Evolutionary conservation across 2,113 vertebrate species (phyloP), one percentile per base, ranked within the genome.

Genomic region (Mus pahari): DNA sequence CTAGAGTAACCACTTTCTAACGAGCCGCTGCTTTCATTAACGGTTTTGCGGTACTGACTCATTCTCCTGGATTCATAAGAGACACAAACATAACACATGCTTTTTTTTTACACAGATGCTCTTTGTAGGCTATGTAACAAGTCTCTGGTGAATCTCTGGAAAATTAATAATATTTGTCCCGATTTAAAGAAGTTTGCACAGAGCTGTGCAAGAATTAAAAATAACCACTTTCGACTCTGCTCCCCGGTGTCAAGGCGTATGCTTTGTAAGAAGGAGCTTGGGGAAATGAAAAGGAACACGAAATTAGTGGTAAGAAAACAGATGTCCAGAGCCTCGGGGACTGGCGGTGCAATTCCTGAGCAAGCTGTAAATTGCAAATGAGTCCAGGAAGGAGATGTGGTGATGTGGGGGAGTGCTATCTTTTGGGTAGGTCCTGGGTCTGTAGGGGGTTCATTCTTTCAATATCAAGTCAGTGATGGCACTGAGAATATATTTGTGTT

Each of bases 251-350:
- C 78, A 91, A 96, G 96, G 94, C 39, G 6, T 96, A 71, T 84
- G 39, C 92, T 88, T 89, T 87, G 79, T 70, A 94, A 94, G 60
- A 95, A 91, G 71, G 50, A 96, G 42, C 78, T 91, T 45, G 22
- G 92, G 89, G 26, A 92, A 58, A 89, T 75, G 68, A 96, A 96
- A 97, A 92, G 82, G 92, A 94, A 91, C 81, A 90, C 90, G 91
- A 95, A 96, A 92, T 95, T 78, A 95, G 96, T 71, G 84, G 96
- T 84, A 93, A 82, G 83, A 96, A 97, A 97, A 94, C 96, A 98
- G 96, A 98, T 97, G 96, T 94, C 86, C 42, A n/a, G 66, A 87
- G 66, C 94, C 89, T 66, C 70, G 62, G 97, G 62, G 92, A 89
- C 77, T 53, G 66, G 75, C 74, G 58, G 19, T 62, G 70, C 22